phyloP scores from a whole-genome alignment of 1,140 invertebrate species.

The Drosophila teissieri region DNA sequence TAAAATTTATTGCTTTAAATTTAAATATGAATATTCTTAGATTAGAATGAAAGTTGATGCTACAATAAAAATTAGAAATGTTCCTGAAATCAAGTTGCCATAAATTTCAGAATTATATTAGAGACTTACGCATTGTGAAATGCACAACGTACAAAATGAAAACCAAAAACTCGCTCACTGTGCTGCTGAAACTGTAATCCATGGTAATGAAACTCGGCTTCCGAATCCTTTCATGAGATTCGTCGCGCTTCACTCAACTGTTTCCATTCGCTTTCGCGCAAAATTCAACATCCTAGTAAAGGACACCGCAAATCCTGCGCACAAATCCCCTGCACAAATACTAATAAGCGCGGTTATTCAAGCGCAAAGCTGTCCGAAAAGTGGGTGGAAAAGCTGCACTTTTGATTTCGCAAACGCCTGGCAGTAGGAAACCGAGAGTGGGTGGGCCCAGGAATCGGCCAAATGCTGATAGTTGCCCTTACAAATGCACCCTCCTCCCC shows the following conservation, averaged over 20 bases:
- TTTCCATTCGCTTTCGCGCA: not conserved
- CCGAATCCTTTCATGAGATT: conserved; percentile 1
- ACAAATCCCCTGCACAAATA: conserved; percentile 51
- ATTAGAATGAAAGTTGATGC: not conserved
- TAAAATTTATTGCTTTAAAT: not conserved
- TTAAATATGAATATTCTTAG: not conserved
- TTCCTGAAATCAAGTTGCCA: not conserved
- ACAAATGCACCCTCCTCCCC: conserved; percentile 1
- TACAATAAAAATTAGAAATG: not conserved
- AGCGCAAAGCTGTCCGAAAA: conserved; percentile 39
- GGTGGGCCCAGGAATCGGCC: not conserved
- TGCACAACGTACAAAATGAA: not conserved
- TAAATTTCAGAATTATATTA: no score
- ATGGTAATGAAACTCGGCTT: not conserved
- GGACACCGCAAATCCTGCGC: conserved; percentile 36
- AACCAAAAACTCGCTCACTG: not conserved
- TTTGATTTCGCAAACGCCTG: conserved; percentile 23
- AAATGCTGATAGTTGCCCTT: conserved; percentile 30
- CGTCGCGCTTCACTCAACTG: conserved; percentile 2
- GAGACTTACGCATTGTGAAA: no score
- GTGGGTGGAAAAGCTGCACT: conserved; percentile 15
- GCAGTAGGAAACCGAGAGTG: conserved; percentile 23
- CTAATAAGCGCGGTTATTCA: conserved; percentile 38
- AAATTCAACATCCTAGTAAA: conserved; percentile 8
- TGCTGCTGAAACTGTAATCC: conserved; percentile 1